Base-by-base conservation (phyloP, 2,888 invertebrate species). In the Mythimna pallens region DNA sequence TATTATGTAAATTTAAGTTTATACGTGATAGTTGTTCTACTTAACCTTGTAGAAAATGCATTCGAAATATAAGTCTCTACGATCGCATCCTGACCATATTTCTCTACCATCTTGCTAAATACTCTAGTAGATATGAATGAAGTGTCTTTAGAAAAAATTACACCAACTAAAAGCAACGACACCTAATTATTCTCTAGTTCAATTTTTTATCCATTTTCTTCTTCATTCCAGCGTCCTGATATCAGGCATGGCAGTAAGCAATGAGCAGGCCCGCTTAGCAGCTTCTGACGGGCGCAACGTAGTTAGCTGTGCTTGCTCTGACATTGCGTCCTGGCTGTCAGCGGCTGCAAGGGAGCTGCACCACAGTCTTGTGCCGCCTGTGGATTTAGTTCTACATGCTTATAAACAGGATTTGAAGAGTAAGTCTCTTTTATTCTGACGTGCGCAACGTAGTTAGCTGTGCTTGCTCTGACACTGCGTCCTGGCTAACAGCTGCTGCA, bases 221-320 rank as follows among this genome's bases (percentile, higher is more conserved):
- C 36, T 14, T 22, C 0, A 54, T 88, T 88, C 1, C 91, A 96
- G 96, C 80, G 88, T 89, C 22, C 85, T 95, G 1, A 92, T 95
- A 84, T 89, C 93, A 1, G 95, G 95, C n/a, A 96, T 96, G 96
- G 92, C 91, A 9, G 87, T 96, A 1, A 95, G 94, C 86, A 96
- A 95, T 75, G 96, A 96, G 78, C 95, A 96, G 74, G 94, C 96
- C 0, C 89, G 91, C 4, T 57, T 86, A 14, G 95, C 95, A 0
- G 93, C 93, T 0, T 73, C 84, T 0, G 90, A 92, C 9, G 92
- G 93, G 43, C 88, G 92, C 1, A 93, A 93, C 65, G 91, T 94
- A 0, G 84, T 95, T 0, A 93, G 92, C 63, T 95, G 95, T 80
- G 95, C 94, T 0, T 94, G 95, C 86, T 90, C 94, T 0, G 96